Percentiles rank a stretch among this genome's conserved stretches.
phyloP scores from a whole-genome alignment of 2,797 vertebrate species.

The Hypotaenidia philippensis region DNA sequence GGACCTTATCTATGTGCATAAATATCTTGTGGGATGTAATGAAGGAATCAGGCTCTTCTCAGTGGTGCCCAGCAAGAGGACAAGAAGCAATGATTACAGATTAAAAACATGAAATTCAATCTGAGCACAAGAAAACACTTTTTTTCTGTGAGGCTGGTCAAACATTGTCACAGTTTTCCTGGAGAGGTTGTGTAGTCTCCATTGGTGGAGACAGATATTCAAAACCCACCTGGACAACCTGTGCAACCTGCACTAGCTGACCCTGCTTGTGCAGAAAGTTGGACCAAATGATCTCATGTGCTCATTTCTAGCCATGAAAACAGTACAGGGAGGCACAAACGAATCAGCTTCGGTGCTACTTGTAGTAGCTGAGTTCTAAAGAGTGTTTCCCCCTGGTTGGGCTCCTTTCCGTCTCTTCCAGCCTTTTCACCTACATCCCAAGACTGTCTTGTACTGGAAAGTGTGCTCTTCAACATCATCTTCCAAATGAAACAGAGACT shows the following conservation, averaged over 20 bases:
- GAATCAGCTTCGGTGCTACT: background rate
- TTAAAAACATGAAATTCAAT: background rate
- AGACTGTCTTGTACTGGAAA: background rate
- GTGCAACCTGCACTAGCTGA: background rate
- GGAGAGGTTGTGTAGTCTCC: background rate
- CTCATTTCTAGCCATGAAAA: background rate
- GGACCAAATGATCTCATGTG: background rate
- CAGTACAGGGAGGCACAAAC: background rate
- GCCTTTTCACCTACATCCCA: background rate
- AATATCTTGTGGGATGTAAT: no score
- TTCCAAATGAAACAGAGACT: background rate
- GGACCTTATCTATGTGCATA: no score
- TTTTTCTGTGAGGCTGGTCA: background rate
- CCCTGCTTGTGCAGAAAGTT: background rate
- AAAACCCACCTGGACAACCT: background rate
- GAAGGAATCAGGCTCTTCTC: no score
- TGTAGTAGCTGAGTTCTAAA: background rate
- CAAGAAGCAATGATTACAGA: background rate
- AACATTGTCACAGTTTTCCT: background rate
- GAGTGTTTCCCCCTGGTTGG: background rate
- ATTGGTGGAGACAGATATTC: background rate
- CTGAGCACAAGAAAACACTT: background rate
- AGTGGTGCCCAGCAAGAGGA: background rate
- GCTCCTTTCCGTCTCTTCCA: background rate
- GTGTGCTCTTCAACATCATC: background rate